Percentiles rank a stretch among this genome's conserved stretches.
phyloP scores from a whole-genome alignment of 1,140 invertebrate species.

The Callitettix versicolor region DNA sequence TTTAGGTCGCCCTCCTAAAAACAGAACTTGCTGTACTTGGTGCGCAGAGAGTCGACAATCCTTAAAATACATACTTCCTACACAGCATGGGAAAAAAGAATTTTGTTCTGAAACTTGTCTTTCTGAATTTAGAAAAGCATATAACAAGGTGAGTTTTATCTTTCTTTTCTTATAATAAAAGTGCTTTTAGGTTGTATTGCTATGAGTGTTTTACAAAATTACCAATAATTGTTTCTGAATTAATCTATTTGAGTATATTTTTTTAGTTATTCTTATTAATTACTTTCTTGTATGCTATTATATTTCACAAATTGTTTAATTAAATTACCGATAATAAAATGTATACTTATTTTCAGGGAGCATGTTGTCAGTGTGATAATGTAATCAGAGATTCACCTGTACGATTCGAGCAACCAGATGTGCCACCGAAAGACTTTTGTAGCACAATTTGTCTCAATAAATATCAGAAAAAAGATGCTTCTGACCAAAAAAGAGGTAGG shows the following conservation, averaged over 20 bases:
- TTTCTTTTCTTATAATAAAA: constrained; percentile 7
- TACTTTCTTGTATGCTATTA: too few relatives aligned
- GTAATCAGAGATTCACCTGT: constrained; percentile 57
- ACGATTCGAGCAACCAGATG: constrained; percentile 37
- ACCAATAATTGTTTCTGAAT: too few relatives aligned
- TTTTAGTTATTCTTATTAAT: too few relatives aligned
- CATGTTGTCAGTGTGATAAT: constrained; percentile 77
- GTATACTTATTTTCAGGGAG: constrained; percentile 40
- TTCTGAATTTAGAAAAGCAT: constrained; percentile 76
- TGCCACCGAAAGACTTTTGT: constrained; percentile 69
- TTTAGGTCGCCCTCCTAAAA: constrained; percentile 26
- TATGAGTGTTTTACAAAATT: too few relatives aligned
- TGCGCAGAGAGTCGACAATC: constrained; percentile 71
- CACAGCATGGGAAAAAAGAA: constrained; percentile 79
- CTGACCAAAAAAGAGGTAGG: constrained; percentile 20
- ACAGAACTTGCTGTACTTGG: constrained; percentile 58
- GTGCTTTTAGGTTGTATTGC: too few relatives aligned
- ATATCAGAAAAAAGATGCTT: constrained; percentile 58
- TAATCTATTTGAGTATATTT: too few relatives aligned
- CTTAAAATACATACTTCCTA: constrained; percentile 74
- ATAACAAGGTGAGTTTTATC: constrained; percentile 48
- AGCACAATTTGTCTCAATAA: constrained; percentile 62
- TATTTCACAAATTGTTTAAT: too few relatives aligned
- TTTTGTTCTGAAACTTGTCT: constrained; percentile 86
- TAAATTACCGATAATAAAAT: too few relatives aligned